Conservation (phyloP, 2,113 vertebrate genomes). For the Brienomyrus longianalis region DNA sequence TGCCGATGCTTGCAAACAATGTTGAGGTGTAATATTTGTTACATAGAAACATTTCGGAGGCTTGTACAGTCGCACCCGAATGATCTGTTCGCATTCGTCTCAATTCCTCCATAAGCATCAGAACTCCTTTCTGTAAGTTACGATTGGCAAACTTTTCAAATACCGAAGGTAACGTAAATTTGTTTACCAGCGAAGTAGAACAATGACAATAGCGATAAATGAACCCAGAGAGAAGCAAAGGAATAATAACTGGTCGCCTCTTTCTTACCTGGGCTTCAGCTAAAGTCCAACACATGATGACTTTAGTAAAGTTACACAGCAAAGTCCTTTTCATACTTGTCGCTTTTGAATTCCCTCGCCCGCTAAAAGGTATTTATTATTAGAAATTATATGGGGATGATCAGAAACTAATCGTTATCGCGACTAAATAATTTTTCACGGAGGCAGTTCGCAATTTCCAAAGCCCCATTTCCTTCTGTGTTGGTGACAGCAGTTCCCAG, state of each 20-base stretch:
- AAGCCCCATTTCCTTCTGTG: not conserved
- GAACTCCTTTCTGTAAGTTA: not conserved
- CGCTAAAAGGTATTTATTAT: not conserved
- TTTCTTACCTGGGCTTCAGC: conserved; percentile 40
- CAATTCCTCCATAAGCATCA: not conserved
- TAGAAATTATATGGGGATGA: not conserved
- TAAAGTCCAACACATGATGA: conserved; percentile 35
- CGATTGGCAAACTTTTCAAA: not conserved
- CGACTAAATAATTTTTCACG: not conserved
- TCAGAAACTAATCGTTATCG: not conserved
- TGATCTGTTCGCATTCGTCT: not conserved
- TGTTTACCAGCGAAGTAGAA: not conserved
- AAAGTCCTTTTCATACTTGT: conserved; percentile 25
- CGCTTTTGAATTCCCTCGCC: not conserved
- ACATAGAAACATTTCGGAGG: not conserved
- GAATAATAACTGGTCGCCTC: not conserved
- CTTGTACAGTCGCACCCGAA: not conserved
- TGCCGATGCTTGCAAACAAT: not conserved
- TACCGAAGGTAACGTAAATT: not conserved
- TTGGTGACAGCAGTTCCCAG: not conserved
- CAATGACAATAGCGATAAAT: not conserved
- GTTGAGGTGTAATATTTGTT: not conserved
- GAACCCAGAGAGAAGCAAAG: not conserved
- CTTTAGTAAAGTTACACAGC: conserved; percentile 29
- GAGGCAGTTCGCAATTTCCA: not conserved